phyloP scores from a whole-genome alignment of 1,140 invertebrate species.

The Linepithema humile region DNA sequence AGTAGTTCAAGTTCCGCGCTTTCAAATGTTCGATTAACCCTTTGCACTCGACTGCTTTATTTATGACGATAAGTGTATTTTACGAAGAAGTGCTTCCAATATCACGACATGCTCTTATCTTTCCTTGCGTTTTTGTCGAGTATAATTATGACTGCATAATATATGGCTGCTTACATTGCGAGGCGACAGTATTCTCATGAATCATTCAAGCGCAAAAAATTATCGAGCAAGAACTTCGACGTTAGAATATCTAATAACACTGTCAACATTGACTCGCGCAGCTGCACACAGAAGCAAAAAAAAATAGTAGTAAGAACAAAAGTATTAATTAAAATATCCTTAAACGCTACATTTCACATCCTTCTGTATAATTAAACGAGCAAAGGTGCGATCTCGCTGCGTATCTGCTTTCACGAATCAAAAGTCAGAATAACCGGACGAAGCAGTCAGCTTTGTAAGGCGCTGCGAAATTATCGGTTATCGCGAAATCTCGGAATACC shows the following conservation, averaged over 20 bases:
- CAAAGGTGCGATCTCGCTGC: neutral
- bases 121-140: neutral
- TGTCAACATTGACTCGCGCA: conserved; percentile 17
- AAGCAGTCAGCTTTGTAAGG: neutral
- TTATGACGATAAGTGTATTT: neutral
- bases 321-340: conserved; percentile 3
- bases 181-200: conserved; percentile 26
- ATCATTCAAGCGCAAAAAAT: conserved; percentile 41
- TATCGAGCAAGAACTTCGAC: conserved; percentile 11
- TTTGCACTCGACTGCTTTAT: neutral
- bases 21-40: conserved; percentile 8
- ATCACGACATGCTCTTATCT: neutral
- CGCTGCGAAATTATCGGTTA: conserved; percentile 3
- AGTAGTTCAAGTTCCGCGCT: conserved; percentile 20
- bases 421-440: neutral
- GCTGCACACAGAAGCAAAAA: neutral
- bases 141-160: conserved; percentile 35
- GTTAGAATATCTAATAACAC: conserved; percentile 11
- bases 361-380: neutral
- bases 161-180: neutral
- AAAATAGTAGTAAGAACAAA: neutral
- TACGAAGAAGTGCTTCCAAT: conserved; percentile 12
- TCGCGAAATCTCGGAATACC: neutral
- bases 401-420: neutral
- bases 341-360: neutral